Evolutionary conservation across 2,113 vertebrate species (phyloP).

Genomic region (Vimba vimba): DNA sequence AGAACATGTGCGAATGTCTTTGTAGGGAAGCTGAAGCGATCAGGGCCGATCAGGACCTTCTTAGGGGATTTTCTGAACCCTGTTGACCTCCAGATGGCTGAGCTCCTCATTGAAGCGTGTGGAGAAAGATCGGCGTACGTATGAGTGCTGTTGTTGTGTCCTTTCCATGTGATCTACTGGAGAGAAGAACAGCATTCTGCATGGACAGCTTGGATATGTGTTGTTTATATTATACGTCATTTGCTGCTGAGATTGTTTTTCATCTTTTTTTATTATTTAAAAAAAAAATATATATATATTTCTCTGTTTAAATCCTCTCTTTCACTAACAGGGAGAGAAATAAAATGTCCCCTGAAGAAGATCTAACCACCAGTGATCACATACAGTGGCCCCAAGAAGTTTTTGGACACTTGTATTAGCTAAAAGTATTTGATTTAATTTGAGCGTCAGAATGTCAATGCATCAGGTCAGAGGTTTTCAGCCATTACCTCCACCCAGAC

Average conservation of each 20-base stretch:
- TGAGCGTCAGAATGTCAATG: not conserved
- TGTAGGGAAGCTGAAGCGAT: not conserved
- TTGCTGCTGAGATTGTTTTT: conserved; percentile 9
- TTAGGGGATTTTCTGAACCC: not conserved
- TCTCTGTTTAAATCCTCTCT: not conserved
- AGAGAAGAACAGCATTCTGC: not conserved
- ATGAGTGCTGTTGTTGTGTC: not conserved
- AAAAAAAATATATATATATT: too few relatives aligned
- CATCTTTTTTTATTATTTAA: too few relatives aligned
- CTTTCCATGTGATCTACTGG: not conserved
- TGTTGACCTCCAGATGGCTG: not conserved
- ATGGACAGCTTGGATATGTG: conserved; percentile 4
- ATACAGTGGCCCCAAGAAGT: not conserved
- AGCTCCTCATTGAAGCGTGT: not conserved
- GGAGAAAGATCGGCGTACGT: not conserved
- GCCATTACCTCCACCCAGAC: not conserved
- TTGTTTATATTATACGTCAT: not conserved
- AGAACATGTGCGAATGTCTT: not conserved
- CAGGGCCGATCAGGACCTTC: not conserved
- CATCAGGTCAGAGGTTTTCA: not conserved
- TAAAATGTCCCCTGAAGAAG: not conserved
- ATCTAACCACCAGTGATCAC: not conserved
- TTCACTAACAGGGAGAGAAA: not conserved
- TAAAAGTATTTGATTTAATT: not conserved
- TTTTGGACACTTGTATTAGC: not conserved